Evolutionary conservation across 2,888 invertebrate species (phyloP).

Genomic region (Charanyca ferruginea): DNA sequence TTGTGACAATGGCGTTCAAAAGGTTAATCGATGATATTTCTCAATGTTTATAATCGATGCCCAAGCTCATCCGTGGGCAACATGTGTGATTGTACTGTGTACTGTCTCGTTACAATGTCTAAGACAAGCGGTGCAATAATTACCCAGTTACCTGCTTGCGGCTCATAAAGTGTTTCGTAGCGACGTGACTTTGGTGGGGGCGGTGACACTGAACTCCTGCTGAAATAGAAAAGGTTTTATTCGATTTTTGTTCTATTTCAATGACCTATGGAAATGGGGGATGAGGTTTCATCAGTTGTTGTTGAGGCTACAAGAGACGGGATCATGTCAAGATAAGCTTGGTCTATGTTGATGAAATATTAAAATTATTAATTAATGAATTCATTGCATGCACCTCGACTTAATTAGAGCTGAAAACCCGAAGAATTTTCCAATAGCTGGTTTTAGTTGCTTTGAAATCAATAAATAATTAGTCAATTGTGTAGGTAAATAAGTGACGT

Average conservation of each 20-base stretch:
- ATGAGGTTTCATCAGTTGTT: not conserved
- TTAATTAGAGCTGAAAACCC: no score
- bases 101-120: slow-evolving; percentile 54
- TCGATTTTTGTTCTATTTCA: slow-evolving; percentile 21
- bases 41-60: not conserved
- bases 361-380: no score
- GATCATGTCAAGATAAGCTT: not conserved
- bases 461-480: no score
- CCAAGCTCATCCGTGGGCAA: not conserved
- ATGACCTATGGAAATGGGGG: not conserved
- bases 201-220: slow-evolving; percentile 86
- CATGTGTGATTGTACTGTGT: slow-evolving; percentile 19
- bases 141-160: slow-evolving; percentile 90
- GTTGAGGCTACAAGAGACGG: not conserved
- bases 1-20: no score
- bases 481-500: no score
- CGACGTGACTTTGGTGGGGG: slow-evolving; percentile 88
- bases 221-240: slow-evolving; percentile 28
- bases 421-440: no score
- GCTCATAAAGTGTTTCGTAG: slow-evolving; percentile 83
- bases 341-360: not conserved
- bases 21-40: not conserved
- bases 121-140: slow-evolving; percentile 84
- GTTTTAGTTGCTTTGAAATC: no score
- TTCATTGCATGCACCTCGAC: no score